These are phyloP conservation scores for Vanessa tameamea DNA, from an alignment of 1,140 invertebrate species.

Conservation along the genomic window DNA sequence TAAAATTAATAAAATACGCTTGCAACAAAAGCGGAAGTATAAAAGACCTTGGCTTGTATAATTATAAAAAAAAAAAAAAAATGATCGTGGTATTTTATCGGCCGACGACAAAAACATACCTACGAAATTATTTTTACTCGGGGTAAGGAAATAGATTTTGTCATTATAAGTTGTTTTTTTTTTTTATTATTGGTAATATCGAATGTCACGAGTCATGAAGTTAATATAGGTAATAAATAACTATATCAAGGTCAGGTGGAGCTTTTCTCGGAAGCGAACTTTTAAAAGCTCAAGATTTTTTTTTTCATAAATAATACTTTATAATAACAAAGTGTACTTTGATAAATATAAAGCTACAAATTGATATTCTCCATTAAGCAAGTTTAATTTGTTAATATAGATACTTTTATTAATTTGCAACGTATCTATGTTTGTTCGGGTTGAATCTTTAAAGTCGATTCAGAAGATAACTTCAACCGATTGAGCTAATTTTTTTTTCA, in stretches of 20 bases:
- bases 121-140: not conserved
- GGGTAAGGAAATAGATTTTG: not conserved
- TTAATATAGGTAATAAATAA: constrained; percentile 15
- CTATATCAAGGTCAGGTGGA: constrained; percentile 10
- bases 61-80: not conserved
- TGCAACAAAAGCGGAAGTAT: constrained; percentile 31
- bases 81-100: not conserved
- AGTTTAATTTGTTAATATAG: too few species aligned
- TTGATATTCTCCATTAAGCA: too few species aligned
- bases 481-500: too few species aligned
- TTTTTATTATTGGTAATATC: not conserved
- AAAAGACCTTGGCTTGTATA: constrained; percentile 22
- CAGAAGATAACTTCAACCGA: too few species aligned
- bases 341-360: too few species aligned
- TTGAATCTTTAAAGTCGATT: too few species aligned
- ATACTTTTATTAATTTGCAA: too few species aligned
- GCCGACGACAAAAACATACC: not conserved
- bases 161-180: not conserved
- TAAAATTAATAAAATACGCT: constrained; percentile 7
- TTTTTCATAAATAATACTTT: too few species aligned
- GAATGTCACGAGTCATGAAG: constrained; percentile 4
- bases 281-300: not conserved
- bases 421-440: too few species aligned
- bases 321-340: too few species aligned
- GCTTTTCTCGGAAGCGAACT: constrained; percentile 3